Evolutionary conservation across 2,113 vertebrate species (phyloP), one percentile per base, ranked within the genome.

Genomic region (Ranitomeya variabilis): DNA sequence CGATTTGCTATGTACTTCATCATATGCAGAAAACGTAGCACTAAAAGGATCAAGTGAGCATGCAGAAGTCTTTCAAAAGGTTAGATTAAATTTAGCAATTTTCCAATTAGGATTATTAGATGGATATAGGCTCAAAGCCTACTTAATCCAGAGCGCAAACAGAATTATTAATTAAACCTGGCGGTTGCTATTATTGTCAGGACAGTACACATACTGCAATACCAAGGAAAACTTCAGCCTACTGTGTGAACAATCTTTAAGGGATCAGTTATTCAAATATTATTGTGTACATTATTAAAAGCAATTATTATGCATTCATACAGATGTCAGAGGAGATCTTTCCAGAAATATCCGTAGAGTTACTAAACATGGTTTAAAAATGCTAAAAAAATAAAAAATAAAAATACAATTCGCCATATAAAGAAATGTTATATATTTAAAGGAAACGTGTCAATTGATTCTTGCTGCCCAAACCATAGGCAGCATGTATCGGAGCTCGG

Each of bases 61-160:
- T 55, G 76, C 55, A 77, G 55, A 86, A 51, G 69, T 73, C 71
- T 64, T 77, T 62, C 84, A 77, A 86, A 60, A 86, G 71, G 84
- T 86, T 86, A 86, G 55, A 86, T 60, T 62, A 60, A 76, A 86
- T 86, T 77, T 86, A 62, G 55, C 57, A 86, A 77, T 77, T 86
- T 77, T 31, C 84, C 84, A 86, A 86, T 86, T 76, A 86, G 84
- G 84, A 86, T 86, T 77, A 86, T 77, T 60, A 62, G 84, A 45
- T 11, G 55, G 71, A 77, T 86, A 77, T 77, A 86, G 59, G 51
- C 31, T 77, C n/a, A 77, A 86, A 86, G 71, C 71, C 84, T 52
- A 86, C 71, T 74, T 77, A 86, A 86, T 86, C 84, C 71, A 86
- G 57, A 77, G 59, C 77, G 55, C 73, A 86, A 86, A 86, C 71